Percentiles rank a stretch among this genome's conserved stretches.
phyloP scores from a whole-genome alignment of 2,888 invertebrate species.

The Frankliniella fusca region DNA sequence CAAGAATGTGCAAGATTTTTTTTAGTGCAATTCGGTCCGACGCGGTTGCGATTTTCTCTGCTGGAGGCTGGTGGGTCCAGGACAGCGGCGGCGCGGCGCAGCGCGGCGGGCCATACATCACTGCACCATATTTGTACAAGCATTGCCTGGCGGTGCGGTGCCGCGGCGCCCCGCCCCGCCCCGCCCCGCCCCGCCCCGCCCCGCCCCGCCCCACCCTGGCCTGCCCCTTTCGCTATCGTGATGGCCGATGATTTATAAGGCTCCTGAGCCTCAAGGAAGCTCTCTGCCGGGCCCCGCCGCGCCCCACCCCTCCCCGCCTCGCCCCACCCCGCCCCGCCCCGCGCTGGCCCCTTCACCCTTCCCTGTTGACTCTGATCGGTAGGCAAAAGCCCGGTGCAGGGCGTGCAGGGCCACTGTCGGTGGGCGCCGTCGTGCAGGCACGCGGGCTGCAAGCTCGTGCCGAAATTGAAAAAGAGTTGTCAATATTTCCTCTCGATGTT shows the following conservation, averaged over 20 bases:
- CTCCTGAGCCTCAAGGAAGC: background rate
- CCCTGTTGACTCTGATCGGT: background rate
- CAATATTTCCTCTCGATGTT: too few relatives aligned
- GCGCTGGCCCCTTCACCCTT: background rate
- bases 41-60: too few relatives aligned
- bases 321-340: background rate
- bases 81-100: background rate
- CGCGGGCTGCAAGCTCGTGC: too few relatives aligned
- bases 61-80: background rate
- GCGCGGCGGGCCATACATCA: conserved; percentile 1
- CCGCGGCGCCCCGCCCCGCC: background rate
- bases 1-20: too few relatives aligned
- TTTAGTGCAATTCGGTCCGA: too few relatives aligned
- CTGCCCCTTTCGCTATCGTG: background rate
- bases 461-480: too few relatives aligned
- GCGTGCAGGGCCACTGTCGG: too few relatives aligned
- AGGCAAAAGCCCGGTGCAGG: too few relatives aligned
- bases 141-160: background rate
- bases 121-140: conserved; percentile 25
- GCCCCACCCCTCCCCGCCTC: background rate
- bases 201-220: background rate
- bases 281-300: background rate
- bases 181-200: background rate
- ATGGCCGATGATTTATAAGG: conserved; percentile 17
- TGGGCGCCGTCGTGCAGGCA: too few relatives aligned